Conservation (phyloP, 2,888 invertebrate species). For the Drosophila flavopinicola region DNA sequence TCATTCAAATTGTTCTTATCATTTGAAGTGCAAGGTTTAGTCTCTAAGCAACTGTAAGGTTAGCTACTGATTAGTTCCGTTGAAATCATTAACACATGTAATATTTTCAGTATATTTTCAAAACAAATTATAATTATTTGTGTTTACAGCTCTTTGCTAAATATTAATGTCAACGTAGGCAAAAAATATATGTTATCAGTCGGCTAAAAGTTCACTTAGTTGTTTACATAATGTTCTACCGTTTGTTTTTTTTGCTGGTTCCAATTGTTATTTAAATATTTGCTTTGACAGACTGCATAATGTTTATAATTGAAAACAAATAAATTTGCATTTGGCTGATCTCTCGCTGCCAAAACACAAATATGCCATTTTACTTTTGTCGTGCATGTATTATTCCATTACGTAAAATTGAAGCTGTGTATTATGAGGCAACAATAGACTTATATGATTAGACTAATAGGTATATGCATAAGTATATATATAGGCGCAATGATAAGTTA, state of each 20-base stretch:
- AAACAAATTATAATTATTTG: not conserved
- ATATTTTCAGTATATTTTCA: not conserved
- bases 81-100: not conserved
- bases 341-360: conserved; percentile 6
- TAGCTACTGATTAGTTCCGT: conserved; percentile 11
- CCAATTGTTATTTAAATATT: conserved; percentile 30
- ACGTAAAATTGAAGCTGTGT: not conserved
- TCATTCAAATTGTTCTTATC: conserved; percentile 29
- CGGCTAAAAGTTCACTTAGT: conserved; percentile 5
- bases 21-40: conserved; percentile 24
- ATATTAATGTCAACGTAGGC: conserved; percentile 2
- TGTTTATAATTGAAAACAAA: conserved; percentile 43
- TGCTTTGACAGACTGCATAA: conserved; percentile 28
- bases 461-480: not conserved
- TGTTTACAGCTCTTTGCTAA: not conserved
- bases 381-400: not conserved
- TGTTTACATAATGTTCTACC: conserved; percentile 4
- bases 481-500: not conserved
- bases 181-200: conserved; percentile 6
- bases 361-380: not conserved
- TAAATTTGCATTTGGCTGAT: conserved; percentile 12
- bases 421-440: not conserved
- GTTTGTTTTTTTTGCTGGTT: not conserved
- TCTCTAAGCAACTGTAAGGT: conserved; percentile 17
- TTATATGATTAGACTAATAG: conserved; percentile 1